phyloP scores from a whole-genome alignment of 2,797 vertebrate species.

The Poeciliopsis turneri region DNA sequence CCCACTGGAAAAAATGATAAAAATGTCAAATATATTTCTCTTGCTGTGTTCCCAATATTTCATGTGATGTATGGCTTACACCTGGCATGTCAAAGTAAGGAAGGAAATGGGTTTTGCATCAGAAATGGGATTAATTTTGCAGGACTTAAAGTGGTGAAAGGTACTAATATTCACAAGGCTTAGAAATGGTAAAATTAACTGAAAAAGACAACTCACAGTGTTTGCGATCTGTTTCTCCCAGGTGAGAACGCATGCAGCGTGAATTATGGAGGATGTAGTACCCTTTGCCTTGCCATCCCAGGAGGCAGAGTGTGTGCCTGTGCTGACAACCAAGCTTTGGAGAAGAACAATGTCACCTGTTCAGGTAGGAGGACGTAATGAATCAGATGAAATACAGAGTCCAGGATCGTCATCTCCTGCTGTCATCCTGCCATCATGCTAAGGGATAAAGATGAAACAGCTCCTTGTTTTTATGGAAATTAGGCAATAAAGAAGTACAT shows the following conservation, averaged over 20 bases:
- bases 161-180: slow-evolving; percentile 34
- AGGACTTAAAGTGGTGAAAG: slow-evolving; percentile 18
- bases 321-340: slow-evolving; percentile 95
- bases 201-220: slow-evolving; percentile 55
- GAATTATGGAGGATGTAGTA: slow-evolving; percentile 95
- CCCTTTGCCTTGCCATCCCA: slow-evolving; percentile 94
- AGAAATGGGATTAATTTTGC: slow-evolving; percentile 43
- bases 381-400: slow-evolving; percentile 59
- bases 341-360: slow-evolving; percentile 95
- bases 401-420: slow-evolving; percentile 41
- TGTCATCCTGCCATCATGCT: slow-evolving; percentile 46
- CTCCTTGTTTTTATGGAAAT: slow-evolving; percentile 52
- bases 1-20: slow-evolving; percentile 58
- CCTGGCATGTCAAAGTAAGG: slow-evolving; percentile 36
- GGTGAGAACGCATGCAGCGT: slow-evolving; percentile 95
- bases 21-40: slow-evolving; percentile 72
- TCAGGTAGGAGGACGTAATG: slow-evolving; percentile 84
- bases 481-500: slow-evolving; percentile 48
- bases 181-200: slow-evolving; percentile 53
- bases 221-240: slow-evolving; percentile 76
- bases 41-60: slow-evolving; percentile 66
- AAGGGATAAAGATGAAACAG: slow-evolving; percentile 52
- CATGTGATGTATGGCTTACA: slow-evolving; percentile 49
- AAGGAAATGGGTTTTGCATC: slow-evolving; percentile 52
- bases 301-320: slow-evolving; percentile 96